Conservation (phyloP, 2,113 vertebrate genomes). For the Azemiops feae region DNA sequence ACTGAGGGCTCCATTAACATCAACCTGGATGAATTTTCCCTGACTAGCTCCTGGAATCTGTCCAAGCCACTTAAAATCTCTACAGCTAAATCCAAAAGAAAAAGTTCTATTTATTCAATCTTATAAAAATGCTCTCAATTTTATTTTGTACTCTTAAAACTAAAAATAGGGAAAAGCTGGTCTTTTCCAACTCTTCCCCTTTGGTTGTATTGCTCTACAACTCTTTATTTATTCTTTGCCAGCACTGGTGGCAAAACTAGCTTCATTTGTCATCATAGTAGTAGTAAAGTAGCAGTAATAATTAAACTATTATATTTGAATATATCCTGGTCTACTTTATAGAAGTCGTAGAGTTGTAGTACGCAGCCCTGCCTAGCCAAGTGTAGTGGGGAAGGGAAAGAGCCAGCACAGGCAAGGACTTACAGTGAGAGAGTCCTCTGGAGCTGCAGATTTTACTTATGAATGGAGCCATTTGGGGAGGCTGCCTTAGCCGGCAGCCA, state of each 20-base stretch:
- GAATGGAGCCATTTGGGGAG: too few relatives aligned
- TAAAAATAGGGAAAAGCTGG: not conserved
- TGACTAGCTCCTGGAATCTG: not conserved
- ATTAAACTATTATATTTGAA: not conserved
- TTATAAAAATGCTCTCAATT: not conserved
- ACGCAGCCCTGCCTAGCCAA: too few relatives aligned
- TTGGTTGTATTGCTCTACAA: not conserved
- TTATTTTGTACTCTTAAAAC: too few relatives aligned
- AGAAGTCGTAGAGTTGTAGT: not conserved
- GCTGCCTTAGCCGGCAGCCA: too few relatives aligned
- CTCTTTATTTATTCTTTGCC: not conserved
- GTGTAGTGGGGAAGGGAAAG: too few relatives aligned
- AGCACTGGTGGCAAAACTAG: not conserved
- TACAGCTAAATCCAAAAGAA: not conserved
- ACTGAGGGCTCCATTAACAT: not conserved
- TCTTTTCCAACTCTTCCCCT: not conserved
- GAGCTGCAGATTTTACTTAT: too few relatives aligned
- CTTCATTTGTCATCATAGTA: not conserved
- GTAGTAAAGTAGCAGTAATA: not conserved
- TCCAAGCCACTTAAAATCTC: not conserved
- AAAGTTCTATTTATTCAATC: not conserved
- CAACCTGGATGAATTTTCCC: not conserved
- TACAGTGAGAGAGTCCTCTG: too few relatives aligned
- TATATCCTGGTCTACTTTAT: not conserved
- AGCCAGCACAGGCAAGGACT: too few relatives aligned